These are phyloP conservation scores for Rambutsinella grinnellia DNA, from an alignment of 2,888 invertebrate species.

Conservation along the genomic window DNA sequence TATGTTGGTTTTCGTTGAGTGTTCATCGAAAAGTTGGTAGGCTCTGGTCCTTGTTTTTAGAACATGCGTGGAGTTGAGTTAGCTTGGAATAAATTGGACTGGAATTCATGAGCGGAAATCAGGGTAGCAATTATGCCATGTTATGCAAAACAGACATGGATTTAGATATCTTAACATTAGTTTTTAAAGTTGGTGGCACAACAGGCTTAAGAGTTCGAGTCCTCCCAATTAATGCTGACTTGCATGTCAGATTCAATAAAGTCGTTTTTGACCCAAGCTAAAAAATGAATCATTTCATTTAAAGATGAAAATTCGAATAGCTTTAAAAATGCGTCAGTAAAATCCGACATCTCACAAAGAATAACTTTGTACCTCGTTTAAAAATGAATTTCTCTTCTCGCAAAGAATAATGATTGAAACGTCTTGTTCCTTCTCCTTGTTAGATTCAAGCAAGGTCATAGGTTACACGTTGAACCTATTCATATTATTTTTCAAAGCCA, in stretches of 20 bases:
- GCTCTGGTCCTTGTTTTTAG: too few species aligned
- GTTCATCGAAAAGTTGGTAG: neutral
- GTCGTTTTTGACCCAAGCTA: neutral
- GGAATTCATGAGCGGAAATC: constrained; percentile 3
- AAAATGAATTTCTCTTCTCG: neutral
- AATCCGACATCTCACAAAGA: too few species aligned
- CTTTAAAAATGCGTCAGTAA: too few species aligned
- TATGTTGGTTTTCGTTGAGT: neutral
- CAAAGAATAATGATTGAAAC: constrained; percentile 7
- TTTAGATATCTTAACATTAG: neutral
- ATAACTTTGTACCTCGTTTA: too few species aligned
- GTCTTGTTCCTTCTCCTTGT: constrained; percentile 23
- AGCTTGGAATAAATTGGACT: too few species aligned
- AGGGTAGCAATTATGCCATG: neutral
- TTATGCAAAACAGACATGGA: neutral
- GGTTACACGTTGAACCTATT: constrained; percentile 46
- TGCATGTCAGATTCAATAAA: neutral
- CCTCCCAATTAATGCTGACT: neutral
- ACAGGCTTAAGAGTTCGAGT: neutral
- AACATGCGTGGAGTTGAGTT: too few species aligned
- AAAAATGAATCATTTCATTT: too few species aligned
- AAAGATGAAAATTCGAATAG: too few species aligned
- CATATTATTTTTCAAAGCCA: constrained; percentile 29
- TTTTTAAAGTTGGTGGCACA: neutral
- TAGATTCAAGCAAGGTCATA: constrained; percentile 45